Base-by-base conservation (phyloP, 2,888 invertebrate genomes). In the Hypomecis atomaria region DNA sequence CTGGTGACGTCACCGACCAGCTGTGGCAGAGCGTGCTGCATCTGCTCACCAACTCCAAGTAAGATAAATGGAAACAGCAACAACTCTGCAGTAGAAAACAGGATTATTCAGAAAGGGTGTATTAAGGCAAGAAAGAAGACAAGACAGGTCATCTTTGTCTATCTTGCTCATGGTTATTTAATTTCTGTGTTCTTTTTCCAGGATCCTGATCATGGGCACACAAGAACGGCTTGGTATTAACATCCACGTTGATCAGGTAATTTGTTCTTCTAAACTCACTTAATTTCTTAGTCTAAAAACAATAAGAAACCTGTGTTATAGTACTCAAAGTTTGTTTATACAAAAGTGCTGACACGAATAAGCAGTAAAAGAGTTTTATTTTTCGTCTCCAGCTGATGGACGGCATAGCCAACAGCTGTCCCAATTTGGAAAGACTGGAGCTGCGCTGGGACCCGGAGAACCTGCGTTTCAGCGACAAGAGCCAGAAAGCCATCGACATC, bases 381-480 rank as follows among this genome's bases (percentile, higher is more conserved):
- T 34, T n/a, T 38, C 8, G 7, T 44, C 7, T 67, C 10, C 78
- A 92, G 93, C 90, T 99, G 71, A 98, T 99, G 96, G 99, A 99
- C 83, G 97, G 97, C 54, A 98, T 99, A 70, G 98, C 99, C 0
- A 97, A 97, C 79, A 97, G 97, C 86, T 99, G 99, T 79, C 95
- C 96, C 0, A 95, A 95, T 75, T 86, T 99, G 78, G 98, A 99
- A 86, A 94, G 99, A 0, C 89, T 99, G 60, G 99, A 99, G 86
- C 93, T 99, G 36, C 96, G 94, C 73, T 99, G 99, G 99, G 99
- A 99, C 88, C 99, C 99, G 0, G 99, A 99, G 79, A 99, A 99
- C 81, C 94, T 99, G 43, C 94, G 99, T 58, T 99, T 99, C 91
- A 99, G 99, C 44, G 99, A 99, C 89, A 99, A 99, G 90, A 99